Conservation (phyloP, 2,888 invertebrate species). For the Sarcophaga caerulescens region DNA sequence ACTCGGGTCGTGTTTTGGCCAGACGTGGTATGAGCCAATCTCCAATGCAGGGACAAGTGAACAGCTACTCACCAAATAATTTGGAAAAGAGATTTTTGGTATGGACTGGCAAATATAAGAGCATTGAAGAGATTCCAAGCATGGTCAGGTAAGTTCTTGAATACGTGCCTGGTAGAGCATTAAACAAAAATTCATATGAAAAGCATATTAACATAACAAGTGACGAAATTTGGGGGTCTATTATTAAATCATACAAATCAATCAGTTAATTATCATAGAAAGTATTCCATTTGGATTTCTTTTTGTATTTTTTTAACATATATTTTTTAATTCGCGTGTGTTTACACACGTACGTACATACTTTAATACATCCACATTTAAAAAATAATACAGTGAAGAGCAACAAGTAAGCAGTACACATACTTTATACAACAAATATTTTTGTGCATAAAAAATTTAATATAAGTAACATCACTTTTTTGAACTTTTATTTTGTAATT, state of each 20-base stretch:
- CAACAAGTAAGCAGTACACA: neutral
- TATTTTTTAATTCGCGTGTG: conserved; percentile 6
- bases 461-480: no score
- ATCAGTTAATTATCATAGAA: neutral
- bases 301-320: neutral
- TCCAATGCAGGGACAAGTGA: conserved; percentile 28
- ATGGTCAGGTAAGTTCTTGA: conserved; percentile 84
- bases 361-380: neutral
- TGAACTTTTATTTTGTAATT: no score
- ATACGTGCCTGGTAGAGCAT: neutral
- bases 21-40: conserved; percentile 33
- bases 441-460: no score
- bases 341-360: conserved; percentile 6
- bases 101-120: conserved; percentile 90
- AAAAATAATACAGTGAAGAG: neutral
- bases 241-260: conserved; percentile 6
- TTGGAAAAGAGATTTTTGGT: conserved; percentile 87
- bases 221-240: neutral
- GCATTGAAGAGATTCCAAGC: conserved; percentile 85
- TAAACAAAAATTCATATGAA: conserved; percentile 3
- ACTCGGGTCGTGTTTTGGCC: conserved; percentile 1
- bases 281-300: no score
- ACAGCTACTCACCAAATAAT: conserved; percentile 74
- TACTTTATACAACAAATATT: neutral
- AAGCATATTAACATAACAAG: neutral